Evolutionary conservation across 2,888 invertebrate genomes (phyloP).

Genomic region (Epirrhoe alternata): DNA sequence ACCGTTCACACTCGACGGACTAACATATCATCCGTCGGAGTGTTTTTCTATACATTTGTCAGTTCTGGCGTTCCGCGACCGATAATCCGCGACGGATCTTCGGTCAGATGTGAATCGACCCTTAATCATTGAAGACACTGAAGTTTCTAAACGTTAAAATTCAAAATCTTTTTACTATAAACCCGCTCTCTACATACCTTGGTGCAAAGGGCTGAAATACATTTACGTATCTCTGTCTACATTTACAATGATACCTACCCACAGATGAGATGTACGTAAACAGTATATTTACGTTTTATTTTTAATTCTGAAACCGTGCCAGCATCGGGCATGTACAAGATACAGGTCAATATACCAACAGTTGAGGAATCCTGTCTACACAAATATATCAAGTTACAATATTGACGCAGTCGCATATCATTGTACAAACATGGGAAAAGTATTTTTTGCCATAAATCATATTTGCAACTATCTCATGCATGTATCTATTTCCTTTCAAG

Average conservation of each 20-base stretch:
- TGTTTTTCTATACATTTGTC: too few relatives aligned
- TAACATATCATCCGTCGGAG: too few relatives aligned
- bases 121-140: too few relatives aligned
- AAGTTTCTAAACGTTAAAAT: too few relatives aligned
- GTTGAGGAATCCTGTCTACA: conserved; percentile 5
- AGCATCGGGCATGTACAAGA: conserved; percentile 39
- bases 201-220: neutral
- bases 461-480: neutral
- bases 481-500: too few relatives aligned
- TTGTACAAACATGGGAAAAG: conserved; percentile 22
- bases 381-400: conserved; percentile 17
- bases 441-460: conserved; percentile 14
- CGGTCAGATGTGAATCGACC: too few relatives aligned
- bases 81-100: too few relatives aligned
- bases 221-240: neutral
- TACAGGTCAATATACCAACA: conserved; percentile 44
- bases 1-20: too few relatives aligned
- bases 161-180: too few relatives aligned
- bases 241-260: neutral
- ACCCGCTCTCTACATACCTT: too few relatives aligned
- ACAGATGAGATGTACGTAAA: conserved; percentile 28
- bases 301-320: conserved; percentile 47
- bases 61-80: too few relatives aligned
- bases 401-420: conserved; percentile 30
- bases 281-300: conserved; percentile 52